Conservation (phyloP, 2,113 vertebrate species). For the Platichthys flesus region DNA sequence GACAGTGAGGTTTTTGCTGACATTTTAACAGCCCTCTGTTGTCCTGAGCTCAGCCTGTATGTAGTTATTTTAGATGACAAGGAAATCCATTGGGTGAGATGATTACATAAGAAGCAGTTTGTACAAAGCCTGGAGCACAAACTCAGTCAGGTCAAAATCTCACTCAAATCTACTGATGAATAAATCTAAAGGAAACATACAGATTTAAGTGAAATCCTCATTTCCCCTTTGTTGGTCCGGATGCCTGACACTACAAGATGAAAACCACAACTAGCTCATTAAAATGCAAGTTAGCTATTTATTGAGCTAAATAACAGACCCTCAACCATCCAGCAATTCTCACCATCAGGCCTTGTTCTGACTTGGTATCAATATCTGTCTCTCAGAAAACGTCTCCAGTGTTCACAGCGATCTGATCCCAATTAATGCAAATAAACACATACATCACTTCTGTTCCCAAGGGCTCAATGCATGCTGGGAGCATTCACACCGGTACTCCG, state of each 20-base stretch:
- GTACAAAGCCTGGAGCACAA: conserved; percentile 15
- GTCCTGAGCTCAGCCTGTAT: not conserved
- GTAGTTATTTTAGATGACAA: not conserved
- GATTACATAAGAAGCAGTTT: too few species aligned
- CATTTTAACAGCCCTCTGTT: not conserved
- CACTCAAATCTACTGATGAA: not conserved
- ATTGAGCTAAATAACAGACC: conserved; percentile 11
- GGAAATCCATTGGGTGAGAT: not conserved
- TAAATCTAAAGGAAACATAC: not conserved
- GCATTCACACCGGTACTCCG: not conserved
- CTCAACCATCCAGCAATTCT: not conserved
- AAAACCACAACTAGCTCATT: not conserved
- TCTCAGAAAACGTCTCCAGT: not conserved
- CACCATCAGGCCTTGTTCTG: not conserved
- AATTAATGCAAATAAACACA: not conserved
- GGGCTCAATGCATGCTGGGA: too few species aligned
- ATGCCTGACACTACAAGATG: conserved; percentile 2
- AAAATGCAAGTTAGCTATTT: not conserved
- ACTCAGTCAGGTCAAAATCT: not conserved
- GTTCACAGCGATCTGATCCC: not conserved
- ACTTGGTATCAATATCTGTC: not conserved
- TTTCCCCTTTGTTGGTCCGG: not conserved
- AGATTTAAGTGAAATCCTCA: conserved; percentile 1
- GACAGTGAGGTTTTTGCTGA: not conserved
- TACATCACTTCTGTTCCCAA: too few species aligned